Evolutionary conservation across 2,113 vertebrate genomes (phyloP), one percentile per base, ranked within the genome.

Genomic region (Chascanopsetta lugubris): DNA sequence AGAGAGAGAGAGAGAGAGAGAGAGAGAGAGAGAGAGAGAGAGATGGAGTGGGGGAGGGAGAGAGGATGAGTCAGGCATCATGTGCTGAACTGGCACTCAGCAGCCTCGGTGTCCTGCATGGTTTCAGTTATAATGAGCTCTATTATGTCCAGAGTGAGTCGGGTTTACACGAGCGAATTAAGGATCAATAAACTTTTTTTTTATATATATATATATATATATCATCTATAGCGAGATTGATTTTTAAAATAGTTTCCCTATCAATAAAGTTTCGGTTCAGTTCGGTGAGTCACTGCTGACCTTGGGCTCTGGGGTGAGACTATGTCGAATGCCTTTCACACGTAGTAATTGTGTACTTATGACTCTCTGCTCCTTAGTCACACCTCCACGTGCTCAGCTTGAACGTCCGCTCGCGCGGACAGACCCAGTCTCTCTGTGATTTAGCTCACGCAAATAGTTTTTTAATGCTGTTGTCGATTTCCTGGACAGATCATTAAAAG

Each of bases 1-100:
- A 25, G 55, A 15, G 79, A 77, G n/a, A n/a, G n/a, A n/a, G n/a
- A n/a, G n/a, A n/a, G 59, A 66, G 57, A 60, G 25, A 10, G 10
- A 65, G 59, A 45, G 57, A 53, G 71, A 72, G 80, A 86, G 84
- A 87, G 77, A n/a, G n/a, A n/a, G n/a, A n/a, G n/a, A n/a, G n/a
- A n/a, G n/a, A n/a, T n/a, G n/a, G n/a, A n/a, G n/a, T n/a, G n/a
- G n/a, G 59, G 69, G 57, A 60, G 25, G n/a, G 10, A 65, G 59
- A 45, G 57, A 53, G 71, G 74, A 82, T 87, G 84, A 87, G 77
- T 86, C 79, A 84, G 80, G 64, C 65, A 45, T 82, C 79, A 79
- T 86, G 80, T 79, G 84, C 63, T 75, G 80, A 83, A 55, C 42
- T 82, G 83, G 76, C 83, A 61, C 26, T 70, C 25, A 3, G 4